Conservation (phyloP, 2,797 vertebrate genomes). For the Malurus splendens region DNA sequence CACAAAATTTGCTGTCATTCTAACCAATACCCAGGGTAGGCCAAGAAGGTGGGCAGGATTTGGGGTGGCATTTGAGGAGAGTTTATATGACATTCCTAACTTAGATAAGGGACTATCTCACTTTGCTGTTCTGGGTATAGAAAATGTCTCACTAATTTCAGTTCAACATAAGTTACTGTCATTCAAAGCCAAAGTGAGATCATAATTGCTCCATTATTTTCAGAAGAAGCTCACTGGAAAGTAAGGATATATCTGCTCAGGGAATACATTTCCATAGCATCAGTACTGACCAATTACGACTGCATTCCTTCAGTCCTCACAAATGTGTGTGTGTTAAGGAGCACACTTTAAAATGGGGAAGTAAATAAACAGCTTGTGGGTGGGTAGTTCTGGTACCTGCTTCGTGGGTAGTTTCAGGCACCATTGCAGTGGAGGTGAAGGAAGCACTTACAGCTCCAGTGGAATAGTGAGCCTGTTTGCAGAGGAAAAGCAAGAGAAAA, state of each 20-base stretch:
- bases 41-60: background rate
- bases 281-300: background rate
- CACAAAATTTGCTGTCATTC: background rate
- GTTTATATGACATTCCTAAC: background rate
- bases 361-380: background rate
- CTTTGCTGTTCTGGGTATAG: background rate
- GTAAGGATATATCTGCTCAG: background rate
- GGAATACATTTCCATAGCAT: background rate
- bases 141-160: background rate
- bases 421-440: slow-evolving; percentile 96
- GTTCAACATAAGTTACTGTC: background rate
- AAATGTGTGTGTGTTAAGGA: background rate
- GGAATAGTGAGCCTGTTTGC: slow-evolving; percentile 91
- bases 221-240: background rate
- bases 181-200: background rate
- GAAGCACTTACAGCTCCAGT: slow-evolving; percentile 93
- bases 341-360: background rate
- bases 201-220: background rate
- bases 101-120: background rate
- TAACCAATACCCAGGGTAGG: background rate
- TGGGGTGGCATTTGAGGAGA: background rate
- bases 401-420: slow-evolving; percentile 87
- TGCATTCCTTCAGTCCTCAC: background rate
- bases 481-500: background rate
- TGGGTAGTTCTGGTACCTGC: slow-evolving; percentile 77